Base-by-base conservation (phyloP, 2,113 vertebrate species). In the Onychostruthus taczanowskii region DNA sequence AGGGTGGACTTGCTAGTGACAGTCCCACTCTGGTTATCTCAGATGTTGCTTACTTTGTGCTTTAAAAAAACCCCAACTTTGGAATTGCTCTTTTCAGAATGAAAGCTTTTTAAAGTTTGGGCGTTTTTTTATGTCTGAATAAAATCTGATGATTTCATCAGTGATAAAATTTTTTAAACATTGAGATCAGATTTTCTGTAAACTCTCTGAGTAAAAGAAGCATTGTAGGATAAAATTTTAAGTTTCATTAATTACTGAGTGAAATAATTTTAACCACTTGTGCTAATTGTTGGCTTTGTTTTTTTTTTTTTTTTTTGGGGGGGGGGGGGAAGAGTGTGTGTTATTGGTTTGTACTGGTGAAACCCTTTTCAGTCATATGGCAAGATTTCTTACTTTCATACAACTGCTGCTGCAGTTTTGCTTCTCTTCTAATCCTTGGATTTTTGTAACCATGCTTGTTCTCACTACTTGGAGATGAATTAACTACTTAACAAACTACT, bases 401-500 rank as follows among this genome's bases (percentile, higher is more conserved):
- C 6, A 61, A 30, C 31, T 82, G 30, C 47, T 77, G 43, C 55
- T 76, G 84, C 64, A 64, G 61, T 84, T 90, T 84, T 87, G n/a
- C 21, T 72, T 78, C 23, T 63, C 15, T 89, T 84, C n/a, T 73
- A 59, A 73, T 31, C 18, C n/a, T 87, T 58, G 28, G 24, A 7
- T 43, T 79, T 92, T 89, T 89, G 27, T 76, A 63, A 61, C 15
- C 20, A 2, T 33, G 46, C 31, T 73, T 89, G 30, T 72, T 91
- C 18, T 89, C 56, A 5, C 44, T 83, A 9, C 37, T 81, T 68
- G 44, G n/a, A 77, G 52, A 41, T 87, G 61, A 92, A 18, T 47
- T 41, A 93, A 64, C 90, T 81, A 59, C 73, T 72, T 75, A 82
- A 68, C 56, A 68, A 95, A 58, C 63, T 55, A 70, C 78, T 93